These are phyloP conservation scores for Cacatua alba DNA, from an alignment of 2,113 vertebrate species.

Conservation along the genomic window DNA sequence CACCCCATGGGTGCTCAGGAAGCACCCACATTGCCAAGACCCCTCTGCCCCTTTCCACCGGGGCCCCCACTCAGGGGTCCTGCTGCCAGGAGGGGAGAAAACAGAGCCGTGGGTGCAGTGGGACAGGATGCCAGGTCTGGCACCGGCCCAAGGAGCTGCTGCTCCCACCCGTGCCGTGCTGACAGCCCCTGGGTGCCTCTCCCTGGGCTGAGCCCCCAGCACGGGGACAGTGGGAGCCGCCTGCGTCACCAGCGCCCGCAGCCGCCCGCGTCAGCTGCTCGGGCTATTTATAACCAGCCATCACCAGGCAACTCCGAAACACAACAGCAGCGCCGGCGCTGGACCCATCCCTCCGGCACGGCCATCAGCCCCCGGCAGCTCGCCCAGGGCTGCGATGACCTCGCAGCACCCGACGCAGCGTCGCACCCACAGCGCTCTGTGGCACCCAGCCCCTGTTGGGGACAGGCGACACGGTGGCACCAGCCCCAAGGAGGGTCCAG, in stretches of 20 bases:
- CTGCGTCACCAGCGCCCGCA: neutral
- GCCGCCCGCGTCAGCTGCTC: constrained; percentile 67
- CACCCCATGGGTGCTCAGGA: neutral
- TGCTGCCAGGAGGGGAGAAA: neutral
- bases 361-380: neutral
- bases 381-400: constrained; percentile 12
- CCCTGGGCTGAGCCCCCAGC: neutral
- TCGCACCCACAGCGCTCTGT: accelerated
- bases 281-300: constrained; percentile 74
- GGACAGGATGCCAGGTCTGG: neutral
- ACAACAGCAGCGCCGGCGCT: constrained; percentile 68
- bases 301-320: constrained; percentile 75
- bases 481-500: accelerated
- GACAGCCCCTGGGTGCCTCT: neutral
- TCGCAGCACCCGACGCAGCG: neutral
- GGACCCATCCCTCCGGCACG: neutral
- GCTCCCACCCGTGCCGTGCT: neutral
- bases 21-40: neutral
- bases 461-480: neutral
- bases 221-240: neutral
- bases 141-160: neutral
- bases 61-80: neutral
- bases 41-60: neutral
- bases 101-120: neutral
- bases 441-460: neutral